phyloP scores from a whole-genome alignment of 2,888 invertebrate genomes.

The Nycteola revayana region DNA sequence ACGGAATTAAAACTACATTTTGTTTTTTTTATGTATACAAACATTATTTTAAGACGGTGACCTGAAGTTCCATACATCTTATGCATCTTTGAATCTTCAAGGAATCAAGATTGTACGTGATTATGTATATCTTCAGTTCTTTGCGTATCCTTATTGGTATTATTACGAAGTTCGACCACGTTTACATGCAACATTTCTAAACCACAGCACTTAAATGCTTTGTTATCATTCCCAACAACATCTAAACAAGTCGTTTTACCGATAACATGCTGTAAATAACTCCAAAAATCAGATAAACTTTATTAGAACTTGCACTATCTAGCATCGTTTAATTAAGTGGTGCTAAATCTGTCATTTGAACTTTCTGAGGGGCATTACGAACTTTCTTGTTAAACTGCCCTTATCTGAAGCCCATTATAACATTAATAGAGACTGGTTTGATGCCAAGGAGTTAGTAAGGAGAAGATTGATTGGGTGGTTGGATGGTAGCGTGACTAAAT shows the following conservation, averaged over 20 bases:
- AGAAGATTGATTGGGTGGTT: slow-evolving; percentile 11
- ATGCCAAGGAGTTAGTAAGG: slow-evolving; percentile 30
- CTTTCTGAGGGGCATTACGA: slow-evolving; percentile 56
- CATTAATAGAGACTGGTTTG: slow-evolving; percentile 66
- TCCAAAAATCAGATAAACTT: slow-evolving; percentile 62
- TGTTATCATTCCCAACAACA: slow-evolving; percentile 28
- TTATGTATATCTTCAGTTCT: too few species aligned
- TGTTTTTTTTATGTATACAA: too few species aligned
- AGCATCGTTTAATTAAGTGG: slow-evolving; percentile 71
- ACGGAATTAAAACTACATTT: too few species aligned
- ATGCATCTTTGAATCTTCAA: too few species aligned
- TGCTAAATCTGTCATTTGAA: slow-evolving; percentile 74
- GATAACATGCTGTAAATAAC: slow-evolving; percentile 52
- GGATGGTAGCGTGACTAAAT: slow-evolving; percentile 7
- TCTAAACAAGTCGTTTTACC: slow-evolving; percentile 26
- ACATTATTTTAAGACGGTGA: too few species aligned
- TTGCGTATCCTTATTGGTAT: too few species aligned
- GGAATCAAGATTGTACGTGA: too few species aligned
- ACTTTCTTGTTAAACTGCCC: slow-evolving; percentile 59
- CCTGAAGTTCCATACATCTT: too few species aligned
- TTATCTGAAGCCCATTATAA: slow-evolving; percentile 70
- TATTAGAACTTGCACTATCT: slow-evolving; percentile 53
- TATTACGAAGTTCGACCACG: too few species aligned
- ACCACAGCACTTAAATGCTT: slow-evolving; percentile 26
- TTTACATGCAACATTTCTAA: too few species aligned